Evolutionary conservation across 2,797 vertebrate genomes (phyloP), one percentile per base, ranked within the genome.

Genomic region (Amniataba percoides): DNA sequence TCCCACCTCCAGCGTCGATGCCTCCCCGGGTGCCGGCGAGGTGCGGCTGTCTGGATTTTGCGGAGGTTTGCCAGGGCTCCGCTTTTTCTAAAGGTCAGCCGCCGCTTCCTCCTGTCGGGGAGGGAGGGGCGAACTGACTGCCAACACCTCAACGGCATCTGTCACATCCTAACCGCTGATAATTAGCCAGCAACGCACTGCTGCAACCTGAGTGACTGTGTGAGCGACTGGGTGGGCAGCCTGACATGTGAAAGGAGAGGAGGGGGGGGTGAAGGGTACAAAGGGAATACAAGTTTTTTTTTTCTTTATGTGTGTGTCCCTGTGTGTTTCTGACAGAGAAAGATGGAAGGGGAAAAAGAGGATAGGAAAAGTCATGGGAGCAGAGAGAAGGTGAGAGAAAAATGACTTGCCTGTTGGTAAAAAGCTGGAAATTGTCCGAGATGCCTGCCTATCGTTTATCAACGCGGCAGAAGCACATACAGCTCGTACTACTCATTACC

Each of bases 391-490:
- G 65, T 9, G 64, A 42, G 72, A 92, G 89, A 90, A 87, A 92
- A 94, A 94, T 81, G 81, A 82, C 84, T 88, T 40, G 78, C 69
- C 82, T 79, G 83, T 77, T 73, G 87, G 85, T 87, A 77, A 90
- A 31, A 88, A 85, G 77, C 75, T 86, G 77, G 71, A 92, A 89
- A 93, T 91, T 87, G 87, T 89, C 83, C 65, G 16, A 83, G 87
- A 80, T 86, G 82, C 81, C 81, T 87, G 77, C 74, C 82, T 42
- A 56, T 91, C 86, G 68, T 93, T 94, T 92, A 93, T 94, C 88
- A 91, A 81, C 40, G 45, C 70, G 80, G 74, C 53, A 73, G 77
- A 84, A 80, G 89, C 82, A 73, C 81, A 83, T 66, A 52, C 72
- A 60, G 82, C 78, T 83, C 34, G 14, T 80, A 68, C 85, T 76